Conservation (phyloP, 2,113 vertebrate species). For the Chamaetylas fuelleborni region DNA sequence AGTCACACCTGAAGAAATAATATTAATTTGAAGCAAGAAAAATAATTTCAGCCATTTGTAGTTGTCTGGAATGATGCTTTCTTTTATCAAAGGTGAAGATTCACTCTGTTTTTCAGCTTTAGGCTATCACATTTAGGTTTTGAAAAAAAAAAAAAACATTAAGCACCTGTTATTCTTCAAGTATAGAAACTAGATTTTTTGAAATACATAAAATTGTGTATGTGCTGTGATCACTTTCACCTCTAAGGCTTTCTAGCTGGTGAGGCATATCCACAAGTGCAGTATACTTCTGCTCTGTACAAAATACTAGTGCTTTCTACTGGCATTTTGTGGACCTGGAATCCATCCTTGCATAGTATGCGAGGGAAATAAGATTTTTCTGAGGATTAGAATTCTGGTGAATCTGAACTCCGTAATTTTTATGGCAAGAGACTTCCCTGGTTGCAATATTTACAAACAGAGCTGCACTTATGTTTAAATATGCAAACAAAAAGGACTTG, state of each 20-base stretch:
- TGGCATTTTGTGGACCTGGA: background rate
- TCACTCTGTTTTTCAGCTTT: background rate
- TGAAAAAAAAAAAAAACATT: background rate
- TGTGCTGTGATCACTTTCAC: background rate
- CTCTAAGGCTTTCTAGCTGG: background rate
- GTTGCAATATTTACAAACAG: background rate
- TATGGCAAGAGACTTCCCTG: background rate
- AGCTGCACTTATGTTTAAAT: background rate
- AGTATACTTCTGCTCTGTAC: background rate
- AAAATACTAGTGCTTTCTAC: too few species aligned
- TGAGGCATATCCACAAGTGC: background rate
- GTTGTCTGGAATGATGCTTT: background rate
- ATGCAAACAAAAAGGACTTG: background rate
- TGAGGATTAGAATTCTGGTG: background rate
- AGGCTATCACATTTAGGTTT: background rate
- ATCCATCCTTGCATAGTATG: background rate
- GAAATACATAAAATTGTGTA: background rate
- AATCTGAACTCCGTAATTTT: background rate
- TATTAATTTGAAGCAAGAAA: background rate
- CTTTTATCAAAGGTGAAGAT: background rate
- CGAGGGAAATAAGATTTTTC: background rate
- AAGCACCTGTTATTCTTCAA: background rate
- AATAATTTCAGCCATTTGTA: background rate
- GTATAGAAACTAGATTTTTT: background rate
- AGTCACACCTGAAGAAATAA: background rate